phyloP scores from a whole-genome alignment of 2,888 invertebrate species.

The Hoplodrina ambigua region DNA sequence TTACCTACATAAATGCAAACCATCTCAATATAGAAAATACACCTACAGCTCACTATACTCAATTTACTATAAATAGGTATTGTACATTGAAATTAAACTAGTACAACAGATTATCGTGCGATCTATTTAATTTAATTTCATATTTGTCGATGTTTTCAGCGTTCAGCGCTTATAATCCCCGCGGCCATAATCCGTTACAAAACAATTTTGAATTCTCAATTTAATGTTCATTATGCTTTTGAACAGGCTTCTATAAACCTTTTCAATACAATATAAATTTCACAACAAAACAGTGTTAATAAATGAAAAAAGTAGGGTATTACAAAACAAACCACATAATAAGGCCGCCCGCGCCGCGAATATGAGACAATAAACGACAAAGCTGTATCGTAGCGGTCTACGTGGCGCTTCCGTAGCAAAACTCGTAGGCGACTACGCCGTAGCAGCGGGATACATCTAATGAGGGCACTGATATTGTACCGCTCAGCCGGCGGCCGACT shows the following conservation, averaged over 20 bases:
- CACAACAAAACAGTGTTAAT: conserved; percentile 29
- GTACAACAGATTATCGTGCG: conserved; percentile 22
- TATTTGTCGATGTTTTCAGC: conserved; percentile 43
- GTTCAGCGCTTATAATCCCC: conserved; percentile 37
- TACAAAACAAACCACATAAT: conserved; percentile 57
- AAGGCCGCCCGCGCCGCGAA: conserved; percentile 49
- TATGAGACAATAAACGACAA: conserved; percentile 71
- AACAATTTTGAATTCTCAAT: conserved; percentile 35
- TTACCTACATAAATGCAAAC: not conserved
- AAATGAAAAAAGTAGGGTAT: conserved; percentile 48
- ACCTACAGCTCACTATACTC: not conserved
- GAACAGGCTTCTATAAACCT: conserved; percentile 16
- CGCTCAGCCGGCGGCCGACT: conserved; percentile 76
- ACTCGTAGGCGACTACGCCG: conserved; percentile 77
- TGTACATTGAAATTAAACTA: conserved; percentile 13
- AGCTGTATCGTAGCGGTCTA: conserved; percentile 72
- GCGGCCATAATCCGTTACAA: conserved; percentile 34
- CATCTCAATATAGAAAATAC: not conserved
- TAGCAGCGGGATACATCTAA: conserved; percentile 81
- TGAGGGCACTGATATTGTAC: conserved; percentile 86
- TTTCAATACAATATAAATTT: conserved; percentile 37
- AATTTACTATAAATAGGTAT: not conserved
- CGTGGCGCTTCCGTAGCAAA: conserved; percentile 78
- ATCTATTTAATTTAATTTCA: conserved; percentile 31
- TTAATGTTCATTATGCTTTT: conserved; percentile 25